Conservation (phyloP, 2,888 invertebrate species). For the Myathropa florea region DNA sequence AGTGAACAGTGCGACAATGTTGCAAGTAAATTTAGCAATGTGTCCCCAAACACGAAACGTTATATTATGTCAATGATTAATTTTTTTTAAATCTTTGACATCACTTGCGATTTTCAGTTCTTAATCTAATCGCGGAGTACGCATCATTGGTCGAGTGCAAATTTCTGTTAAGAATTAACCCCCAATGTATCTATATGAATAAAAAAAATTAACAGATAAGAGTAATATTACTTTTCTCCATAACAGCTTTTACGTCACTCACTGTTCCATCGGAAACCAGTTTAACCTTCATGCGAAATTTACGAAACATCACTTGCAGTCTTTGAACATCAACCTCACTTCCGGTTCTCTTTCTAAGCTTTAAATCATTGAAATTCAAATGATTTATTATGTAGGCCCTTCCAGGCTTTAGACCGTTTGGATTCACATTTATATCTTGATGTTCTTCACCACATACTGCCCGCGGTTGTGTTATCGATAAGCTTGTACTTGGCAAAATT, state of each 20-base stretch:
- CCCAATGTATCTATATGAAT: neutral
- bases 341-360: neutral
- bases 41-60: too few species aligned
- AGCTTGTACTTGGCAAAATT: neutral
- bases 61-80: too few species aligned
- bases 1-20: too few species aligned
- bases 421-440: neutral
- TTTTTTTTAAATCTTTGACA: too few species aligned
- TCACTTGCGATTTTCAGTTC: too few species aligned
- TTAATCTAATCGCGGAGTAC: too few species aligned
- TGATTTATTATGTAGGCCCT: constrained; percentile 35
- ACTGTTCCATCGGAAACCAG: neutral
- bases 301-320: neutral
- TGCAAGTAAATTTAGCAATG: too few species aligned
- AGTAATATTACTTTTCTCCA: constrained; percentile 9
- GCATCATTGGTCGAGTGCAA: too few species aligned
- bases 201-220: neutral
- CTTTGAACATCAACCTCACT: neutral
- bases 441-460: neutral
- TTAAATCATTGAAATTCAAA: constrained; percentile 1
- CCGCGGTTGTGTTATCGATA: neutral
- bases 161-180: too few species aligned
- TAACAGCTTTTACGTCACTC: neutral
- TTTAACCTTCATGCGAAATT: constrained; percentile 21
- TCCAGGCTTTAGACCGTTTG: constrained; percentile 4